Evolutionary conservation across 2,888 invertebrate genomes (phyloP).

Genomic region (Chirona hameri): DNA sequence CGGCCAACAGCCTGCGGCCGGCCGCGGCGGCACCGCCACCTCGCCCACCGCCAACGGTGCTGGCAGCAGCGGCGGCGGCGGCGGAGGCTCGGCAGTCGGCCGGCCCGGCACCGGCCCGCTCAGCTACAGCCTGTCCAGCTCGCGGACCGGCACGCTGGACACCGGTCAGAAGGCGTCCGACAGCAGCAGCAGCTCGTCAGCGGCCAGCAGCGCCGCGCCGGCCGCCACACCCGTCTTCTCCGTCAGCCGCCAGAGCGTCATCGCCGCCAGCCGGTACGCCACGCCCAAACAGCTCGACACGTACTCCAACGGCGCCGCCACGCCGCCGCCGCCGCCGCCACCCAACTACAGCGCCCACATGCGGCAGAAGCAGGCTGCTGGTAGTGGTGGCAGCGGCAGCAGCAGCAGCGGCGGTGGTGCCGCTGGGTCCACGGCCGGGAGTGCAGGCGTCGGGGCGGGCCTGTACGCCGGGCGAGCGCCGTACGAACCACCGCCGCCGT

Average conservation of each 20-base stretch:
- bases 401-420: not conserved
- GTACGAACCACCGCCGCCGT: constrained; percentile 27
- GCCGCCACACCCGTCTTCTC: not conserved
- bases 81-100: not conserved
- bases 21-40: not conserved
- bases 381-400: not conserved
- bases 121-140: constrained; percentile 26
- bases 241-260: constrained; percentile 47
- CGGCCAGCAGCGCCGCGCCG: not conserved
- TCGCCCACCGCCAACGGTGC: not conserved
- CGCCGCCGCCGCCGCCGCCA: constrained; percentile 3
- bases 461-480: constrained; percentile 13
- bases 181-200: not conserved
- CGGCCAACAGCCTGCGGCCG: not conserved
- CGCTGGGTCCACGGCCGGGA: too few relatives aligned
- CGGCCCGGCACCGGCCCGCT: not conserved
- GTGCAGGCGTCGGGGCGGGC: too few relatives aligned
- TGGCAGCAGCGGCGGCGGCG: too few relatives aligned
- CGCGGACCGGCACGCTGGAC: constrained; percentile 28
- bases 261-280: constrained; percentile 71
- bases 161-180: not conserved
- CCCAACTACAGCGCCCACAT: not conserved
- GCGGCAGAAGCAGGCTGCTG: not conserved
- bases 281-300: constrained; percentile 67
- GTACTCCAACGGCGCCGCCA: constrained; percentile 10